These are phyloP conservation scores for Metellina segmentata DNA, from an alignment of 2,888 invertebrate species.

Conservation along the genomic window DNA sequence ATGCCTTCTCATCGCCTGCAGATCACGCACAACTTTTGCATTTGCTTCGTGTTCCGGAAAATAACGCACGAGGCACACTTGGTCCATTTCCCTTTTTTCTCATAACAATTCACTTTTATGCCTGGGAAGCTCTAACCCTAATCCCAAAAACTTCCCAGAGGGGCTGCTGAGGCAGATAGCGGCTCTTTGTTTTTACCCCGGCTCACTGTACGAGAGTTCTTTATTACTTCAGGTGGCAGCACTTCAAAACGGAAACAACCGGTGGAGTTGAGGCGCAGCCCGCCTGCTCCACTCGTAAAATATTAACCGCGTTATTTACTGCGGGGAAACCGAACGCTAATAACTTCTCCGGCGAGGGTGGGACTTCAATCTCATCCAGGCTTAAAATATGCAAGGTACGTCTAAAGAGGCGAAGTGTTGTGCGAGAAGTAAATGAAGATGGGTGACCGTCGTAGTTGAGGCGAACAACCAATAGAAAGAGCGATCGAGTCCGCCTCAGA, in stretches of 20 bases:
- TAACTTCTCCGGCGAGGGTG: background rate
- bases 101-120: constrained; percentile 38
- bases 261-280: constrained; percentile 46
- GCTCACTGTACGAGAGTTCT: constrained; percentile 11
- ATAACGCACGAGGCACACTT: too few species aligned
- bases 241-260: constrained; percentile 6
- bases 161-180: background rate
- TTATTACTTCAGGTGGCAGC: constrained; percentile 42
- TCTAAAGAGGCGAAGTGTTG: constrained; percentile 52
- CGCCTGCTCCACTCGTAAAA: constrained; percentile 65
- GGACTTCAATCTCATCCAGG: constrained; percentile 21
- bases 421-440: constrained; percentile 58
- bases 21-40: too few species aligned
- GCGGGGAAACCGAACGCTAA: constrained; percentile 34
- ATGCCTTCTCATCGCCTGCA: too few species aligned
- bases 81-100: background rate
- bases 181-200: constrained; percentile 40
- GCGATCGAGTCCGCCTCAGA: constrained; percentile 49
- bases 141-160: constrained; percentile 46
- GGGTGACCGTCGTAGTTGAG: constrained; percentile 58
- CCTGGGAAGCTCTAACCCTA: constrained; percentile 1
- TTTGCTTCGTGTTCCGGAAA: too few species aligned
- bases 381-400: constrained; percentile 74
- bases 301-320: constrained; percentile 69
- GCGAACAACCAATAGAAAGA: constrained; percentile 70